Evolutionary conservation across 2,888 invertebrate species (phyloP), one percentile per base, ranked within the genome.

Genomic region (Philhelius pedissequus): DNA sequence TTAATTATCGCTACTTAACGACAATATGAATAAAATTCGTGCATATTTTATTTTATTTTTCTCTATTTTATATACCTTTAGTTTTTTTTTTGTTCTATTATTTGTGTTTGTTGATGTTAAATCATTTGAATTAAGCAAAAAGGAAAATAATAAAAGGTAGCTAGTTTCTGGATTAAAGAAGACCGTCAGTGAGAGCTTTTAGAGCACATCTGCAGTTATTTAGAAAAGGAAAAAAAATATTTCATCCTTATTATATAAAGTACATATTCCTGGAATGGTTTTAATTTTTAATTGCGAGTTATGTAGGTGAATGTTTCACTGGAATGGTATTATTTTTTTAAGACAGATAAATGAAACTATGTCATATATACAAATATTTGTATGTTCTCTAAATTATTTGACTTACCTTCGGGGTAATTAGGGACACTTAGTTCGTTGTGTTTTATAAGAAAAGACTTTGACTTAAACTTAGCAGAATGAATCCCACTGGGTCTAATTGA

Each of bases 1-100:
- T 75, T 80, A 74, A 80, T 80, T 80, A 75, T 62, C 45, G 75
- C 75, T 64, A 60, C 75, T 80, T 80, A 75, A 70, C 20, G 62
- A 54, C 54, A 62, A 75, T 70, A 70, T 38, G 62, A 62, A 75
- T 32, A 13, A 54, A 73, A 74, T 73, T 73, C 27, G 50, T 68
- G 52, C 60, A 43, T 20, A 15, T 18, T 50, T n/a, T 45, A 40
- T 20, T 58, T 56, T 50, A 58, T 64, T 11, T 45, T 3, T 43
- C 8, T 60, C 50, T 27, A 25, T 45, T 11, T 20, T 18, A 7
- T 9, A 6, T 20, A 60, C 11, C 11, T 30, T 35, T 45, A 40
- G 40, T 40, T 7, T 9, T 9, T 43, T n/a, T 45, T 38, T 45
- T 38, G 11, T 43, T 43, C 38, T 40, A 22, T 13, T 52, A 13